Base-by-base conservation (phyloP, 2,797 vertebrate genomes). In the Lithobates sylvaticus region DNA sequence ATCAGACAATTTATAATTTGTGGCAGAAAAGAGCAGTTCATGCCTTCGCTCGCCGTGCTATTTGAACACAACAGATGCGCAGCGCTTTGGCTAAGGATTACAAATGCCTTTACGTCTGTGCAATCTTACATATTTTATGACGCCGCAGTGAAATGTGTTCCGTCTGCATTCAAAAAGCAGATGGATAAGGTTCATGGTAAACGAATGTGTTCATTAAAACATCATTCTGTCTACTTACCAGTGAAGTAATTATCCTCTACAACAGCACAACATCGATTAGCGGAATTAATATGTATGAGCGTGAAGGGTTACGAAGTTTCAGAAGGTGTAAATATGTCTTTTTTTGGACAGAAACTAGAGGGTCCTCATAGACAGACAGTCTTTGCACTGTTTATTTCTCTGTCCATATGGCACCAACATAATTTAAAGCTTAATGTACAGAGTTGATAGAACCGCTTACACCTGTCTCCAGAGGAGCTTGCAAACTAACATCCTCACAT, bases 181-280 rank as follows among this genome's bases (percentile, higher is more conserved):
- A 85, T 80, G 84, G 71, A 80, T 74, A 75, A 80, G 77, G 58
- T 80, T 74, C 58, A 54, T 67, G 54, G 10, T 29, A 80, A 74
- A 85, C 58, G 32, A 85, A 80, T 79, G 70, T 85, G 69, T 85
- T 80, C 77, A 80, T 80, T 85, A 85, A 73, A 75, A 74, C 54
- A 65, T 85, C 71, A 85, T 78, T 84, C 84, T 85, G 54, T 75
- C 36, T 68, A 50, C 74, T 85, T 85, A 74, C 70, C 71, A 80
- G 69, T 74, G 74, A 75, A 72, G 83, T 79, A 39, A 78, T 85
- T 85, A 78, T 47, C 58, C 16, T 16, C 42, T 74, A 75, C 36
- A 75, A 80, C 77, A 80, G 80, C 76, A 39, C 54, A 80, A 9
- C 29, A 67, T 80, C 32, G 61, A 67, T 74, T 80, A 67, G 13